Conservation (phyloP, 2,113 vertebrate genomes). For the Nothocercus julius region DNA sequence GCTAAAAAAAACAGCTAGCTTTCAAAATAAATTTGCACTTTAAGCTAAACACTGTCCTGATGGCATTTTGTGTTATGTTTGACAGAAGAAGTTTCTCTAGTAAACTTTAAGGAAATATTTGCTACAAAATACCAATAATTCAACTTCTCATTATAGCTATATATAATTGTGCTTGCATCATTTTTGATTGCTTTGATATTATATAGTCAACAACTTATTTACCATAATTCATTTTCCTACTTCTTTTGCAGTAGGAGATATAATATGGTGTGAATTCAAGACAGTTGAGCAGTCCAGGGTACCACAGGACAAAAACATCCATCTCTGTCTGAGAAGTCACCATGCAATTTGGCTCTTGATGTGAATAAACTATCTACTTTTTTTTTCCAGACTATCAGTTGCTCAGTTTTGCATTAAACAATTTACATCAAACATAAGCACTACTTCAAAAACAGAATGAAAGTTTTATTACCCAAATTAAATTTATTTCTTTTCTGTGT, state of each 20-base stretch:
- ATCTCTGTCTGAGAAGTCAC: constrained; percentile 12
- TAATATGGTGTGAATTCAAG: not conserved
- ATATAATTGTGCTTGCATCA: not conserved
- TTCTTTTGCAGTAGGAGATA: not conserved
- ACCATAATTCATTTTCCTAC: constrained; percentile 29
- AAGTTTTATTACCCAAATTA: not conserved
- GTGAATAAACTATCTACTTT: not conserved
- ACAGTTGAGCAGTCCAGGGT: not conserved
- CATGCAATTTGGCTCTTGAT: not conserved
- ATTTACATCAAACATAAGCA: not conserved
- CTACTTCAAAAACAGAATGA: not conserved
- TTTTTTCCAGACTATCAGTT: not conserved
- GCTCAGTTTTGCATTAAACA: constrained; percentile 23
- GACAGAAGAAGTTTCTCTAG: not conserved
- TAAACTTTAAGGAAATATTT: not conserved
- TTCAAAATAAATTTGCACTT: not conserved
- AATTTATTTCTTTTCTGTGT: not conserved
- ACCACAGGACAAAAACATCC: not conserved
- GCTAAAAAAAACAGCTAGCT: not conserved
- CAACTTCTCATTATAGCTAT: not conserved
- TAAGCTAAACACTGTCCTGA: not conserved
- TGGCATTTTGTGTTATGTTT: not conserved
- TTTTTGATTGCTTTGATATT: not conserved
- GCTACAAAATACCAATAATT: not conserved
- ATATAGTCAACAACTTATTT: not conserved